phyloP scores from a whole-genome alignment of 1,140 invertebrate genomes.

The Andricus grossulariae region DNA sequence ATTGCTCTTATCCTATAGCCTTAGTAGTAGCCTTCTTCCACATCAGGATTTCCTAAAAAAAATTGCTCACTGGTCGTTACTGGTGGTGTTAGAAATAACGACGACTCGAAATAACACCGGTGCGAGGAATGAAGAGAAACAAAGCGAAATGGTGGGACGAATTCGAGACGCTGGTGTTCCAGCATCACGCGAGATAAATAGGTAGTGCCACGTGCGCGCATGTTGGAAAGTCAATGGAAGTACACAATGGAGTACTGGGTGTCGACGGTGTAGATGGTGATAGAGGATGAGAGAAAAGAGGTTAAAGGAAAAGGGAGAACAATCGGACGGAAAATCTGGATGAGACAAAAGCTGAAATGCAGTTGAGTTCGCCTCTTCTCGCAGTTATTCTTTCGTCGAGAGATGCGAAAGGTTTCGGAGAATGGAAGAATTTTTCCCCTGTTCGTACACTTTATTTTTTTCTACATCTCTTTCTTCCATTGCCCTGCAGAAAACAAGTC shows the following conservation, averaged over 20 bases:
- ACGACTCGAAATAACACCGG: neutral
- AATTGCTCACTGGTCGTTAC: too few relatives aligned
- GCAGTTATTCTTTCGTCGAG: slow-evolving; percentile 1
- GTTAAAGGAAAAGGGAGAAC: slow-evolving; percentile 21
- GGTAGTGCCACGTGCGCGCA: slow-evolving; percentile 15
- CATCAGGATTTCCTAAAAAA: too few relatives aligned
- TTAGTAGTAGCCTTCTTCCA: too few relatives aligned
- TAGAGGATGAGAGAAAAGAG: slow-evolving; percentile 18
- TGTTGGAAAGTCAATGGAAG: slow-evolving; percentile 8
- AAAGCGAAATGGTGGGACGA: neutral
- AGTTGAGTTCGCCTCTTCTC: neutral
- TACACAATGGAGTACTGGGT: slow-evolving; percentile 5
- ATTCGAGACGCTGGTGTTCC: neutral
- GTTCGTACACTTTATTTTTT: too few relatives aligned
- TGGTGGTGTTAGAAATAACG: too few relatives aligned
- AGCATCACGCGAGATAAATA: slow-evolving; percentile 20
- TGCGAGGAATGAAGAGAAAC: neutral
- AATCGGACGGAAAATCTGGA: slow-evolving; percentile 29
- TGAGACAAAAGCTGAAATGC: slow-evolving; percentile 8
- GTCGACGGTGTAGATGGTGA: slow-evolving; percentile 18
- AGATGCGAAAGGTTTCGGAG: neutral
- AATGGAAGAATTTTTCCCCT: neutral
- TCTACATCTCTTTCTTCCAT: neutral
- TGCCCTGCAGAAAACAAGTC: neutral
- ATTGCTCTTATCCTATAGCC: too few relatives aligned